phyloP scores from a whole-genome alignment of 2,888 invertebrate genomes.

The Acronicta alni region DNA sequence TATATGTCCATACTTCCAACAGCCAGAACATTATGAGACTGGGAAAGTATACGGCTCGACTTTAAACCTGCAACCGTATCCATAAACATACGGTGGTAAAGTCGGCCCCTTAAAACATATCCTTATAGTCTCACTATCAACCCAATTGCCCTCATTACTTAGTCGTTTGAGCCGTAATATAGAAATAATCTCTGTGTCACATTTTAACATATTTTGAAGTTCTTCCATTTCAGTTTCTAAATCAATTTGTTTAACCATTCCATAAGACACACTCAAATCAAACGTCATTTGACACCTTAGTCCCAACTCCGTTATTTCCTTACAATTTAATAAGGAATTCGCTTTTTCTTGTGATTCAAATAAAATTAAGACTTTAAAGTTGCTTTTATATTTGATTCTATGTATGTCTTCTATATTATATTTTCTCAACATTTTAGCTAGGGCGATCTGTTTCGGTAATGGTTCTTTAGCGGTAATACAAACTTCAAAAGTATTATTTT shows the following conservation, averaged over 20 bases:
- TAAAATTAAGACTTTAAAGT: too few relatives aligned
- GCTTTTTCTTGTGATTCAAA: too few relatives aligned
- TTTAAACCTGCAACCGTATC: conserved; percentile 24
- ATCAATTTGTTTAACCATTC: conserved; percentile 9
- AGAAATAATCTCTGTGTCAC: conserved; percentile 3
- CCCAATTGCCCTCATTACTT: conserved; percentile 5
- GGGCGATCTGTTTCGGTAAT: too few relatives aligned
- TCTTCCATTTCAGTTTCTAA: conserved; percentile 13
- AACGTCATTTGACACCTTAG: too few relatives aligned
- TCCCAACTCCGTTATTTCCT: too few relatives aligned
- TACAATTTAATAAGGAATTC: too few relatives aligned
- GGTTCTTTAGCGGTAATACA: too few relatives aligned
- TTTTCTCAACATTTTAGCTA: too few relatives aligned
- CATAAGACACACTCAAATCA: conserved; percentile 1
- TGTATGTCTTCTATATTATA: too few relatives aligned
- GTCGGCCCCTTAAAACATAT: conserved; percentile 14
- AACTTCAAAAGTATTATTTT: too few relatives aligned
- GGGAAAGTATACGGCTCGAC: conserved; percentile 35
- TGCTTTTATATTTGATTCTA: too few relatives aligned
- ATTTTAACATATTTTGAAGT: conserved; percentile 1
- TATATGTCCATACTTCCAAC: conserved; percentile 28
- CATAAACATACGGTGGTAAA: conserved; percentile 16
- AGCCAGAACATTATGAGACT: conserved; percentile 25
- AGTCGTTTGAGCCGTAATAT: conserved; percentile 4
- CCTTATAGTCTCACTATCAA: conserved; percentile 11